These are phyloP conservation scores for Stichopus chloronotus DNA, from an alignment of 35 echinoderm and acorn worm genomes.

Conservation along the genomic window DNA sequence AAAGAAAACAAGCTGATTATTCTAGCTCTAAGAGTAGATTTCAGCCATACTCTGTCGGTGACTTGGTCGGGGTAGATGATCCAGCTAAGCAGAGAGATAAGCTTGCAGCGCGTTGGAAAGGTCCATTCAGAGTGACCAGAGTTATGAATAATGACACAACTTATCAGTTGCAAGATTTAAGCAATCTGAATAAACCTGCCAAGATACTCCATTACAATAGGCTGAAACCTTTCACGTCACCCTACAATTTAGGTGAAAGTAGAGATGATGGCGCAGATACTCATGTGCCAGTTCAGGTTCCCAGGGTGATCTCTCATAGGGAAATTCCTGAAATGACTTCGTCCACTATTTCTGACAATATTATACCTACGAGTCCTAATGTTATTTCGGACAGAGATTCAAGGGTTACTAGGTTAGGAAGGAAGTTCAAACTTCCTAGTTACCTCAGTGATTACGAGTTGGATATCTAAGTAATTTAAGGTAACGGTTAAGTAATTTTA, in stretches of 20 bases:
- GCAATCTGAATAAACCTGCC: neutral
- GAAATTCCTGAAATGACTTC: slow-evolving; percentile 15
- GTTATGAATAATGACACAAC: slow-evolving; percentile 40
- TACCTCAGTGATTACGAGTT: slow-evolving; percentile 40
- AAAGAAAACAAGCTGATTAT: slow-evolving; percentile 42
- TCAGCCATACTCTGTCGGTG: slow-evolving; percentile 27
- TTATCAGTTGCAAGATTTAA: slow-evolving; percentile 25
- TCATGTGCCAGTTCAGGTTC: neutral
- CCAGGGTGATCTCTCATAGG: neutral
- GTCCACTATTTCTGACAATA: neutral
- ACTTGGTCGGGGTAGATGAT: slow-evolving; percentile 51
- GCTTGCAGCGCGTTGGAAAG: too few species aligned
- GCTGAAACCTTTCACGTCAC: slow-evolving; percentile 3
- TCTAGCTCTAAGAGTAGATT: slow-evolving; percentile 1
- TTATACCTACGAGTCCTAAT: neutral
- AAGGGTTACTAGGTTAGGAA: neutral
- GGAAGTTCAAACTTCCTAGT: slow-evolving; percentile 23
- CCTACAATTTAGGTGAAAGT: neutral
- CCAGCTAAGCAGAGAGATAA: slow-evolving; percentile 54
- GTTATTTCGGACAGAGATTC: neutral
- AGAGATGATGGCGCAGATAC: neutral
- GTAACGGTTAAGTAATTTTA: neutral
- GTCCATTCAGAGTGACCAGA: too few species aligned
- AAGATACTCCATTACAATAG: slow-evolving; percentile 35
- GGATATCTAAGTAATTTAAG: neutral